Conservation (phyloP, 2,888 invertebrate species). For the Tineola bisselliella region DNA sequence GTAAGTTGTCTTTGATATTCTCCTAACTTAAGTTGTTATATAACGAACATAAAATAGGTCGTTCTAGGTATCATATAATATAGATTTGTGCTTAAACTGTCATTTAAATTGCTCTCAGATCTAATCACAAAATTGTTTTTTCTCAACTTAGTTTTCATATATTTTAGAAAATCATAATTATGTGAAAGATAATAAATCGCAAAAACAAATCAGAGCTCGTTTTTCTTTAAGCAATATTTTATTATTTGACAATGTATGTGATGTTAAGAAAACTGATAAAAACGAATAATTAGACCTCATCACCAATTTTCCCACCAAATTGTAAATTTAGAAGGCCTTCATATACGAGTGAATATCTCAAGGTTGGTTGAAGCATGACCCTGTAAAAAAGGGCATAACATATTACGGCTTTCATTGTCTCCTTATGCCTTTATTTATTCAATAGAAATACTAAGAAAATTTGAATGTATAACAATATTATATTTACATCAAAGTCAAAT, state of each 20-base stretch:
- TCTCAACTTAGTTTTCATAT: too few relatives aligned
- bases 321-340: slow-evolving; percentile 1
- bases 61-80: neutral
- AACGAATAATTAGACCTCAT: too few relatives aligned
- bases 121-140: too few relatives aligned
- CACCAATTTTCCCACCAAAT: neutral
- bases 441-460: neutral
- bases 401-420: neutral
- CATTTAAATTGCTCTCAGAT: too few relatives aligned
- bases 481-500: slow-evolving; percentile 6
- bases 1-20: neutral
- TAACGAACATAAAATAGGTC: neutral
- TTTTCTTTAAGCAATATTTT: too few relatives aligned
- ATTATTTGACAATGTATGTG: too few relatives aligned
- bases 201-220: too few relatives aligned
- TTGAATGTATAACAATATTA: neutral
- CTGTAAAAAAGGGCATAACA: slow-evolving; percentile 4
- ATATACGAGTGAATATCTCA: neutral
- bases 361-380: slow-evolving; percentile 8
- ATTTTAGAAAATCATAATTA: too few relatives aligned
- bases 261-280: too few relatives aligned
- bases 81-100: neutral
- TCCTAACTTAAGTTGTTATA: neutral
- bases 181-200: too few relatives aligned
- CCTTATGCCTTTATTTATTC: neutral